Base-by-base conservation (phyloP, 2,888 invertebrate genomes). In the Bhutanitis thaidina region DNA sequence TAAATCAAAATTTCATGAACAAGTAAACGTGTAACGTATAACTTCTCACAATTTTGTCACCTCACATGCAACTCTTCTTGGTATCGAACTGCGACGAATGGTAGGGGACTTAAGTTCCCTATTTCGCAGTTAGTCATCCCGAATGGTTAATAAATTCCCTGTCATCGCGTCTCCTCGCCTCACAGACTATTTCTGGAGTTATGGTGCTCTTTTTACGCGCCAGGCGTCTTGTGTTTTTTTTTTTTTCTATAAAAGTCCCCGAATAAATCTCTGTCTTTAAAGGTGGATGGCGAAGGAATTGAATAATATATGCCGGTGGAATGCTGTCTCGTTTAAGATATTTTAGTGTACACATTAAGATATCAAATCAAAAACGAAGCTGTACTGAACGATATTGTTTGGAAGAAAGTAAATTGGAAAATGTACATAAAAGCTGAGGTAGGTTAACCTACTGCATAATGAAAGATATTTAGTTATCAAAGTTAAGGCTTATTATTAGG, bases 71-170 rank as follows among this genome's bases (percentile, higher is more conserved):
- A n/a, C n/a, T n/a, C n/a, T n/a, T n/a, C n/a, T 5, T 1, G 43
- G 48, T 45, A 41, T 58, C 55, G 53, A 52, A 34, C 25, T 29
- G 54, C 55, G 58, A 57, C 54, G 55, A 61, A 62, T 14, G 38
- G 29, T 70, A 57, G 76, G 77, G 30, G 8, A 48, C 3, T 7
- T 54, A 52, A 37, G 58, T 61, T 65, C 74, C 69, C 74, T 65
- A 69, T 72, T 71, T 66, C 74, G 80, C 83, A 80, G 80, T 87
- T 80, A 76, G 75, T 88, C 87, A 86, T 80, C 67, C 70, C 62
- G 77, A 83, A 81, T 80, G 85, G 83, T 76, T 86, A 76, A 88
- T 88, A 88, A 88, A 88, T 88, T 79, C 78, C 69, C 81, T 80
- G 87, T 88, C 87, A 82, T 77, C 84, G 78, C 74, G 58, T 62